A percentile compares a stretch with the other conserved stretches of the same genome.
These are phyloP conservation scores for Epistrophella euchroma DNA, from an alignment of 2,888 invertebrate species.

Conservation along the genomic window DNA sequence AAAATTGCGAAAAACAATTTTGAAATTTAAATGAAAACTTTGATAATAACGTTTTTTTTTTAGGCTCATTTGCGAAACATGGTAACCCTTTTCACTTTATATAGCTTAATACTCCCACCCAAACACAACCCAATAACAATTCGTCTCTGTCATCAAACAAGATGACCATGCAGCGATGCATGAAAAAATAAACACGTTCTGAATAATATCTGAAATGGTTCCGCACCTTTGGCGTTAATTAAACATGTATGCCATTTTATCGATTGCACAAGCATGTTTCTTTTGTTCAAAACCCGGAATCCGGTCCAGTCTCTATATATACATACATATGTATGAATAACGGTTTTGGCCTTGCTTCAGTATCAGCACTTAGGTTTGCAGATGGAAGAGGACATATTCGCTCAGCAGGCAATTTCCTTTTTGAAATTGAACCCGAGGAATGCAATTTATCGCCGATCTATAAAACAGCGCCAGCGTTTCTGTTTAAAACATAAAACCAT, in stretches of 20 bases:
- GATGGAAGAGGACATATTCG: conserved; percentile 33
- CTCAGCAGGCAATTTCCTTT: conserved; percentile 69
- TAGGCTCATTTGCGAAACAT: neutral
- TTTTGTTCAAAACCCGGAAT: conserved; percentile 47
- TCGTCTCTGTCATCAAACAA: conserved; percentile 30
- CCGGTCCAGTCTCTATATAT: neutral
- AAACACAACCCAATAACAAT: neutral
- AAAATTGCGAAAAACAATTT: neutral
- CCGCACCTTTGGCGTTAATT: conserved; percentile 69
- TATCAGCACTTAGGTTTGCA: neutral
- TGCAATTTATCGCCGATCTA: conserved; percentile 62
- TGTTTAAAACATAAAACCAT: conserved; percentile 31
- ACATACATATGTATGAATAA: neutral
- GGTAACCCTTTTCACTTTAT: neutral
- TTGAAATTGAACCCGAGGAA: conserved; percentile 68
- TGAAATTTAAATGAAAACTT: neutral
- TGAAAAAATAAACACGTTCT: conserved; percentile 37
- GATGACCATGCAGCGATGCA: conserved; percentile 19
- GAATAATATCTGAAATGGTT: conserved; percentile 52
- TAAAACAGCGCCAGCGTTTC: conserved; percentile 20
- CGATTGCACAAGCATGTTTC: conserved; percentile 44
- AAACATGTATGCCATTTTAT: conserved; percentile 55
- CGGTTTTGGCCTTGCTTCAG: neutral
- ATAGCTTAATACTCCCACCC: neutral
- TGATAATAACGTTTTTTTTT: neutral